Percentiles rank a stretch among this genome's conserved stretches.
Evolutionary conservation across 2,888 invertebrate species (phyloP).

Genomic region (Chelonus formosanus): DNA sequence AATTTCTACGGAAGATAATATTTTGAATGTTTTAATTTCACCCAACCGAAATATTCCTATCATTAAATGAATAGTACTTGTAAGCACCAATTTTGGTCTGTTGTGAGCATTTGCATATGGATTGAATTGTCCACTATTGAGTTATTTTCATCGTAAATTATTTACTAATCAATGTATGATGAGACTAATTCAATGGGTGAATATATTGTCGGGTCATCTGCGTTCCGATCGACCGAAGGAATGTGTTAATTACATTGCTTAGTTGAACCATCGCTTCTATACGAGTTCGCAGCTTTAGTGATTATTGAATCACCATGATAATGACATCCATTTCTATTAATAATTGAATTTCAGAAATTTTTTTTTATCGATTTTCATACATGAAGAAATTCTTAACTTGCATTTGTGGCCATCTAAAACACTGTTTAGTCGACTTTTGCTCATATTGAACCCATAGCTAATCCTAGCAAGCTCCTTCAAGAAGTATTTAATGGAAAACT

Average conservation of each 20-base stretch:
- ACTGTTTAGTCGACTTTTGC: not conserved
- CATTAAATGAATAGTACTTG: constrained; percentile 9
- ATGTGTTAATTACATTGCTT: constrained; percentile 58
- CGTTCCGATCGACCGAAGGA: constrained; percentile 50
- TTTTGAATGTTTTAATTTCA: no score
- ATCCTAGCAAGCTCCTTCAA: no score
- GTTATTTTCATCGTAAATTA: constrained; percentile 39
- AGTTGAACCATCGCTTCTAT: constrained; percentile 29
- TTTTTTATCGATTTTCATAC: not conserved
- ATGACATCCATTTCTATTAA: not conserved
- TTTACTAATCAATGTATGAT: constrained; percentile 33
- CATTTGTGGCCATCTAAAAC: not conserved
- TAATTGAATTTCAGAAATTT: not conserved
- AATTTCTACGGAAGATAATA: no score
- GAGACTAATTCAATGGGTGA: constrained; percentile 44
- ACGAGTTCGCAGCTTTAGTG: constrained; percentile 37
- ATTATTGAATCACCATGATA: constrained; percentile 43
- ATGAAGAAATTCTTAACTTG: not conserved
- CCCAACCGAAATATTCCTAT: no score
- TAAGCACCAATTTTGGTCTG: not conserved
- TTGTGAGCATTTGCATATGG: constrained; percentile 23
- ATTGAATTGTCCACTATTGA: constrained; percentile 36
- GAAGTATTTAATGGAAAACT: no score
- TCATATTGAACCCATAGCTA: no score
- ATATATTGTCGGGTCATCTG: constrained; percentile 41